Evolutionary conservation across 1,140 invertebrate species (phyloP).

Genomic region (Drosophila oshimai): DNA sequence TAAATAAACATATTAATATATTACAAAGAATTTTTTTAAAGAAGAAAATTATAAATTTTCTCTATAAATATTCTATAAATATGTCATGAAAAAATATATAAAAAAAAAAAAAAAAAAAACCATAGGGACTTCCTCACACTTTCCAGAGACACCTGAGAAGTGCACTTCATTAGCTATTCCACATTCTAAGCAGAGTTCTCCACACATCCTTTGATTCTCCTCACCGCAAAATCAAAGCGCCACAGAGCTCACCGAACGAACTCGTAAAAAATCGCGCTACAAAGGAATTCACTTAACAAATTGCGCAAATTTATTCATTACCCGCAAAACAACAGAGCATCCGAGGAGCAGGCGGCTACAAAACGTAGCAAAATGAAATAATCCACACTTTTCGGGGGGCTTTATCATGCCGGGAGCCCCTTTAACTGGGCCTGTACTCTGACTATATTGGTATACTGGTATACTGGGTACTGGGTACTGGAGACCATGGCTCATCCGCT

Average conservation of each 20-base stretch:
- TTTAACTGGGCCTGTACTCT: background rate
- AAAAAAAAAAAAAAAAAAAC: background rate
- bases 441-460: too few relatives aligned
- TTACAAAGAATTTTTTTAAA: too few relatives aligned
- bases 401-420: slow-evolving; percentile 65
- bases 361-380: slow-evolving; percentile 79
- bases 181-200: slow-evolving; percentile 45
- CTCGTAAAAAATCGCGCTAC: slow-evolving; percentile 78
- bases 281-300: slow-evolving; percentile 81
- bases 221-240: slow-evolving; percentile 46
- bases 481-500: slow-evolving; percentile 40
- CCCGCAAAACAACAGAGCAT: slow-evolving; percentile 60
- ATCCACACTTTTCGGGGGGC: slow-evolving; percentile 72
- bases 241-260: slow-evolving; percentile 39
- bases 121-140: too few relatives aligned
- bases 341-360: slow-evolving; percentile 46
- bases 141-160: background rate
- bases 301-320: slow-evolving; percentile 81
- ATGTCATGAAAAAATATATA: too few relatives aligned
- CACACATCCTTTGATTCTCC: background rate
- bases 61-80: too few relatives aligned
- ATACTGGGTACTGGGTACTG: too few relatives aligned
- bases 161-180: slow-evolving; percentile 26
- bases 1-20: too few relatives aligned
- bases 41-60: too few relatives aligned